phyloP scores from a whole-genome alignment of 2,888 invertebrate genomes.

The Scaptomyza caliginosa region DNA sequence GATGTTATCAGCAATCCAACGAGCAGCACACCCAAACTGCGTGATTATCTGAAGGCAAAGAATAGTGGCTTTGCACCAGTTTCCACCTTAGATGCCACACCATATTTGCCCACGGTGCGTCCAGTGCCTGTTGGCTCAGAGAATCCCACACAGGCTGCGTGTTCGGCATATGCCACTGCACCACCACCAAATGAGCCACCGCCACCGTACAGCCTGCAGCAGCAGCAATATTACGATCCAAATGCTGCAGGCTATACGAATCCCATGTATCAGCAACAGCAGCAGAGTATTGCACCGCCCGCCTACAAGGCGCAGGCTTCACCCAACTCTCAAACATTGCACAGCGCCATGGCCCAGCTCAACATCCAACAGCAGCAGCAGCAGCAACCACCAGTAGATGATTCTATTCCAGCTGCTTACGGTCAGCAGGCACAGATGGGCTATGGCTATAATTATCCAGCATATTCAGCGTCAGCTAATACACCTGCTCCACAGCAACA shows the following conservation, averaged over 20 bases:
- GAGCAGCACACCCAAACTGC: slow-evolving; percentile 88
- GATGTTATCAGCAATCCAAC: slow-evolving; percentile 14
- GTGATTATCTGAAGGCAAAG: slow-evolving; percentile 91
- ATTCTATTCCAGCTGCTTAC: slow-evolving; percentile 7
- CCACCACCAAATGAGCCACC: slow-evolving; percentile 81
- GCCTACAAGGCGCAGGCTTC: slow-evolving; percentile 81
- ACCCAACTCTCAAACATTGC: slow-evolving; percentile 72
- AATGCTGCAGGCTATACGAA: slow-evolving; percentile 80
- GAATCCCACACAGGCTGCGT: slow-evolving; percentile 81
- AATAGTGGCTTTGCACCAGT: slow-evolving; percentile 76
- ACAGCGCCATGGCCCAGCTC: slow-evolving; percentile 70
- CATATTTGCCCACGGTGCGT: slow-evolving; percentile 86
- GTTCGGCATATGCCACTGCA: slow-evolving; percentile 73
- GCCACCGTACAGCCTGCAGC: slow-evolving; percentile 80
- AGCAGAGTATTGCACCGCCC: slow-evolving; percentile 81
- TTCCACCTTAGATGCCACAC: slow-evolving; percentile 34
- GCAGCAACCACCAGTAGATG: background rate
- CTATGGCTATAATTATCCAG: slow-evolving; percentile 54
- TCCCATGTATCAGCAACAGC: slow-evolving; percentile 82
- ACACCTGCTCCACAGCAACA: slow-evolving; percentile 21
- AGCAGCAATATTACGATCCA: slow-evolving; percentile 80
- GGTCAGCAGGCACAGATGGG: slow-evolving; percentile 30
- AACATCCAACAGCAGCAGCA: slow-evolving; percentile 50
- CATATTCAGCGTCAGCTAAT: slow-evolving; percentile 23
- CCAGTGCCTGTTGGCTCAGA: slow-evolving; percentile 91